These are phyloP conservation scores for Fopius arisanus DNA, from an alignment of 1,140 invertebrate genomes.

Conservation along the genomic window DNA sequence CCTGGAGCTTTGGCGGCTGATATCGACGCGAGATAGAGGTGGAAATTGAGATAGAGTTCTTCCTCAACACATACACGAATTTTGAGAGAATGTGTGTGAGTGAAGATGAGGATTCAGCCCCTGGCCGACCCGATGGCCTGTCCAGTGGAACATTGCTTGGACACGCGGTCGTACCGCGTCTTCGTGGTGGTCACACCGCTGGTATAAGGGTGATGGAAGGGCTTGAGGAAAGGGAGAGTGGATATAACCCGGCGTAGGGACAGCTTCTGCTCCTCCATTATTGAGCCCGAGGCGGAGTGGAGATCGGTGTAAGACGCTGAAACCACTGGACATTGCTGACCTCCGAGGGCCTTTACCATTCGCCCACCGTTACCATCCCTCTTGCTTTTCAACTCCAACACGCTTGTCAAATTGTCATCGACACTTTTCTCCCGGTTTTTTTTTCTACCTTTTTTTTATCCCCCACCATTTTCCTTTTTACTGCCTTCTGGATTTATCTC, in stretches of 20 bases:
- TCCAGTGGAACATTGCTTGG: constrained; percentile 32
- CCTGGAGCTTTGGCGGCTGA: constrained; percentile 15
- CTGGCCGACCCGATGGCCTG: constrained; percentile 22
- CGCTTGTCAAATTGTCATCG: constrained; percentile 18
- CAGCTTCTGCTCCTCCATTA: constrained; percentile 49
- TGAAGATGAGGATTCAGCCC: constrained; percentile 10
- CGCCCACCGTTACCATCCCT: background rate
- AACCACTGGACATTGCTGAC: constrained; percentile 45
- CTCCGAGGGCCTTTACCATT: constrained; percentile 10
- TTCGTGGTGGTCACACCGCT: background rate
- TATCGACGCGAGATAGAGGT: constrained; percentile 1
- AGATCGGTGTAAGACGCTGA: constrained; percentile 55
- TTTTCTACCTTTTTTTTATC: background rate
- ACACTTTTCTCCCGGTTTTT: background rate
- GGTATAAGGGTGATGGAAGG: constrained; percentile 13
- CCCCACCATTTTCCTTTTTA: too few species aligned
- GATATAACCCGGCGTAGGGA: background rate
- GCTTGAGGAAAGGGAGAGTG: background rate
- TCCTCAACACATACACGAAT: background rate
- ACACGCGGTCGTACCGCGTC: constrained; percentile 23
- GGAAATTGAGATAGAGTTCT: too few species aligned
- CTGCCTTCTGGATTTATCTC: background rate
- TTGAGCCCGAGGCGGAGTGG: constrained; percentile 53
- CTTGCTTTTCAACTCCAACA: constrained; percentile 9
- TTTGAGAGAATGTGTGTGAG: background rate